A percentile compares a stretch with the other conserved stretches of the same genome.
Evolutionary conservation across 2,797 vertebrate species (phyloP).

Genomic region (Centropyge bicolor): DNA sequence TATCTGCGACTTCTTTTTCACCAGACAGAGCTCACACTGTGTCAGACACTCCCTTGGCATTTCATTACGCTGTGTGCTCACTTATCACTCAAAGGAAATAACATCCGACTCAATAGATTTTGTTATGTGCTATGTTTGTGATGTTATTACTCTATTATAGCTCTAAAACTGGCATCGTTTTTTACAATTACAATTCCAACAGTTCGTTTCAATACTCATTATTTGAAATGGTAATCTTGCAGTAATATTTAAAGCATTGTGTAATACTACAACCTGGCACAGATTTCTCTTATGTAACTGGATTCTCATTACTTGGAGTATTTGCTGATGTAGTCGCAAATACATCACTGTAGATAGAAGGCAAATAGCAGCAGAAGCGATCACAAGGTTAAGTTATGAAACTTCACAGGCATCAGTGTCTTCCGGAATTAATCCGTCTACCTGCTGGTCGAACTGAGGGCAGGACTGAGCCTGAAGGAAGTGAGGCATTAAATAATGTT

Average conservation of each 20-base stretch:
- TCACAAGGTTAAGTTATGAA: constrained; percentile 34
- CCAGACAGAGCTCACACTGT: constrained; percentile 25
- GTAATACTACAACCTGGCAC: constrained; percentile 17
- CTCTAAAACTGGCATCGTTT: neutral
- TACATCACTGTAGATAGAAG: constrained; percentile 27
- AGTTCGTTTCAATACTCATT: neutral
- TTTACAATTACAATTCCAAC: neutral
- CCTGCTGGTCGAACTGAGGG: constrained; percentile 15
- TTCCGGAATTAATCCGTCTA: constrained; percentile 34
- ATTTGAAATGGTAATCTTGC: neutral
- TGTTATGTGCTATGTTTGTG: neutral
- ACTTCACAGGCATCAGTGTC: constrained; percentile 30
- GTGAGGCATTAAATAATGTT: constrained; percentile 35
- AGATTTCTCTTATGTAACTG: constrained; percentile 4
- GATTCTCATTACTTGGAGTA: constrained; percentile 27
- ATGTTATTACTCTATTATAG: neutral
- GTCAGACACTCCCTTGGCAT: constrained; percentile 14
- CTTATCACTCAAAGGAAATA: constrained; percentile 9
- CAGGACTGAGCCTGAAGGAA: constrained; percentile 29
- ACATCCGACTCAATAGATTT: neutral
- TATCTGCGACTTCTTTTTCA: constrained; percentile 30
- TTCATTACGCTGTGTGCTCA: neutral
- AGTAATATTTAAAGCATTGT: constrained; percentile 10
- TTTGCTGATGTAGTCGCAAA: constrained; percentile 41
- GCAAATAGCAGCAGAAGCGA: constrained; percentile 27